These are phyloP conservation scores for Drosophila pallidifrons DNA, from an alignment of 1,140 invertebrate genomes.

Conservation along the genomic window DNA sequence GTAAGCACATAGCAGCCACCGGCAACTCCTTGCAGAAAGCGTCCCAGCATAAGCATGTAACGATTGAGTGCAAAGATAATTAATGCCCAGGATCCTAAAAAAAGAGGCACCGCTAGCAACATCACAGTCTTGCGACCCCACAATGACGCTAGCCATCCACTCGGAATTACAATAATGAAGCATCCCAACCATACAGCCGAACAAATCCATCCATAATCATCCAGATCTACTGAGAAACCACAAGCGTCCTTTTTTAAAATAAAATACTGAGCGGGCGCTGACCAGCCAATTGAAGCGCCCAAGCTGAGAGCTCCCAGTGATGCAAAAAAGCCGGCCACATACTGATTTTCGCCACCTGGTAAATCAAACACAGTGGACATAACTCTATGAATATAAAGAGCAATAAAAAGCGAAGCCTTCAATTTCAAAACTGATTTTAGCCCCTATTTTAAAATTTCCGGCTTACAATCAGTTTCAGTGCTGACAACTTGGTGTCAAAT, in stretches of 20 bases:
- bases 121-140: constrained; percentile 7
- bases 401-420: constrained; percentile 2
- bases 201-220: constrained; percentile 49
- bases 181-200: constrained; percentile 22
- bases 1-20: constrained; percentile 13
- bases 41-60: constrained; percentile 8
- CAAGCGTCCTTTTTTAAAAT: constrained; percentile 71
- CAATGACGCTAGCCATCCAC: neutral
- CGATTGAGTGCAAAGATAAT: constrained; percentile 6
- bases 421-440: neutral
- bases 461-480: neutral
- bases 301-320: constrained; percentile 86
- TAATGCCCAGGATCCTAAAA: constrained; percentile 9
- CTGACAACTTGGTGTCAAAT: neutral
- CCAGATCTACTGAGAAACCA: constrained; percentile 1
- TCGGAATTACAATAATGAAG: neutral
- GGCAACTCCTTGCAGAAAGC: constrained; percentile 22
- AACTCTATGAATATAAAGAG: neutral
- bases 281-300: constrained; percentile 88
- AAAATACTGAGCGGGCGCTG: constrained; percentile 87
- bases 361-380: constrained; percentile 26
- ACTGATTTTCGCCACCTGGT: constrained; percentile 36
- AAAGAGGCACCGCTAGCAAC: neutral
- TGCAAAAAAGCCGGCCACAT: constrained; percentile 69
- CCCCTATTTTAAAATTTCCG: neutral